Base-by-base conservation (phyloP, 2,113 vertebrate genomes). In the Silurus glanis region DNA sequence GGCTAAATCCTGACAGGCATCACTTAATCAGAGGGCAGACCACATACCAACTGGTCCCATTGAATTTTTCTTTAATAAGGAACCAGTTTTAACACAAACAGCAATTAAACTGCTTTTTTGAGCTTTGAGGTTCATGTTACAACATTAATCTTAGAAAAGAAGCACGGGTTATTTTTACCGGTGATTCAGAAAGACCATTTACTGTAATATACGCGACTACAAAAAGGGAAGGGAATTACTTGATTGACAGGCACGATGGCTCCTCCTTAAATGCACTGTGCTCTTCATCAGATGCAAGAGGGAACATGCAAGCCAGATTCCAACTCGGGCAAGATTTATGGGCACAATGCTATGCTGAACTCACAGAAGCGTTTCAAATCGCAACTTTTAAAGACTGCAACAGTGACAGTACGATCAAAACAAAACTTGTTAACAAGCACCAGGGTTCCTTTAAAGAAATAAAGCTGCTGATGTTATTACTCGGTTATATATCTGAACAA, bases 291-390 rank as follows among this genome's bases (percentile, higher is more conserved):
- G 76, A 87, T 76, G 67, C 92, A 93, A 91, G 92, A 92, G 90
- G 82, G 83, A 89, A 93, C 91, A 91, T 82, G 92, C 84, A 86
- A 58, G 53, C 82, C 71, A 86, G 91, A 93, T 91, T 92, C 93
- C 92, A 92, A 85, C 75, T 51, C 69, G 69, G 80, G 69, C 4
- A 59, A 83, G 82, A 92, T 90, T 89, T 87, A 88, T 76, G 82
- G 84, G 80, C 64, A 80, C 62, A 84, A 75, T 37, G 64, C 85
- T 90, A 51, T 49, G 53, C 81, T 64, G 16, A 72, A 69, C 84
- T 71, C 45, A 75, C 78, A 72, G 49, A 71, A 17, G n/a, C 10
- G 10, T 49, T 51, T 59, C 0, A 17, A 89, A 80, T 83, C 62
- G 7, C 80, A 83, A 71, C 72, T 51, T 37, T 69, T 80, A 72